phyloP scores from a whole-genome alignment of 64 coral and sea anemone genomes.

The Cladopsammia gracilis region DNA sequence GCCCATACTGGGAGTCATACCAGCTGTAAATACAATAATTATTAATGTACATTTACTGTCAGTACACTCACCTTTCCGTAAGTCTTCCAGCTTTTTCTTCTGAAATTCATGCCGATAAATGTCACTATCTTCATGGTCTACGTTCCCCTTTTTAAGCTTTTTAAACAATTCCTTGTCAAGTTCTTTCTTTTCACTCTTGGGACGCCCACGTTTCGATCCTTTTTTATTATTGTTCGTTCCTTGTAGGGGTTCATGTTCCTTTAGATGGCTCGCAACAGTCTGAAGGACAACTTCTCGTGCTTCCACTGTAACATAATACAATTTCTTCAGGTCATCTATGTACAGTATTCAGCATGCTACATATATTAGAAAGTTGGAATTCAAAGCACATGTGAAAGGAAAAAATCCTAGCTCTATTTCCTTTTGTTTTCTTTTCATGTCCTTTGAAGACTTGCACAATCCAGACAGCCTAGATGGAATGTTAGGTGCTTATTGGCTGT shows the following conservation, averaged over 20 bases:
- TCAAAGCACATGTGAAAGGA: conserved; percentile 63
- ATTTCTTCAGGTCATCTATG: conserved; percentile 57
- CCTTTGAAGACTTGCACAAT: conserved; percentile 58
- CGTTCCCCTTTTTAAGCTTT: conserved; percentile 51
- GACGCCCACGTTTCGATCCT: conserved; percentile 68
- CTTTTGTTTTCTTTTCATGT: conserved; percentile 38
- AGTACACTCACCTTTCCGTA: conserved; percentile 48
- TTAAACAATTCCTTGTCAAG: conserved; percentile 73
- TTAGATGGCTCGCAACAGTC: conserved; percentile 63
- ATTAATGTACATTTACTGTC: conserved; percentile 31
- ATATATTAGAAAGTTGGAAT: conserved; percentile 43
- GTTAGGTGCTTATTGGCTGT: conserved; percentile 65
- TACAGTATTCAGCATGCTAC: conserved; percentile 44
- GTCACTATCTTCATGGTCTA: conserved; percentile 52
- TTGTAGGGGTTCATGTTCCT: conserved; percentile 12
- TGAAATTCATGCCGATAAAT: conserved; percentile 62
- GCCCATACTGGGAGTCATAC: conserved; percentile 34
- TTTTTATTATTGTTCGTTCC: conserved; percentile 23
- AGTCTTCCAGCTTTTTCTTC: conserved; percentile 61
- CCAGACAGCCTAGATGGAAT: conserved; percentile 66
- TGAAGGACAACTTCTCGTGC: conserved; percentile 69
- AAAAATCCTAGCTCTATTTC: conserved; percentile 62
- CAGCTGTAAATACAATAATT: conserved; percentile 8
- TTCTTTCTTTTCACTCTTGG: conserved; percentile 71
- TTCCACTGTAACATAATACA: conserved; percentile 68